A percentile compares a stretch with the other conserved stretches of the same genome.
phyloP scores from a whole-genome alignment of 1,140 invertebrate genomes.

The Drosophila ficusphila region DNA sequence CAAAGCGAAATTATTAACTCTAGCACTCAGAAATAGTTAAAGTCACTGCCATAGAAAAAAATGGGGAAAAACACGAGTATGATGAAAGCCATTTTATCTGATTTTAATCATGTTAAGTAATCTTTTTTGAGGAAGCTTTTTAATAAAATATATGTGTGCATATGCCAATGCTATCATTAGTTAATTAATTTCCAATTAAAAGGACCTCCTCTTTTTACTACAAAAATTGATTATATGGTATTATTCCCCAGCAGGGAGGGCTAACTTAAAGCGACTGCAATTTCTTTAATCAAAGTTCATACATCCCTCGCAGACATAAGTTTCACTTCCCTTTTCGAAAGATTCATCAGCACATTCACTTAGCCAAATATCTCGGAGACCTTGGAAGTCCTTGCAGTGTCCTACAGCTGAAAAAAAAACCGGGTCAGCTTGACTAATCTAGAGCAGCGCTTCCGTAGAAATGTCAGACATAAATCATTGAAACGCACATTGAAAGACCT shows the following conservation, averaged over 20 bases:
- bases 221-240: no score
- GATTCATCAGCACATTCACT: background rate
- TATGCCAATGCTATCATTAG: no score
- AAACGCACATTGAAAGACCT: slow-evolving; percentile 25
- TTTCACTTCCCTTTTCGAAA: no score
- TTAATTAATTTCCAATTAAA: no score
- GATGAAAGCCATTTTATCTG: background rate
- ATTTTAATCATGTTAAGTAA: background rate
- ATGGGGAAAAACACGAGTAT: no score
- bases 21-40: background rate
- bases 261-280: no score
- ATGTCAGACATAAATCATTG: slow-evolving; percentile 50
- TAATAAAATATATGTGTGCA: no score
- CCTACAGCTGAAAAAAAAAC: slow-evolving; percentile 4
- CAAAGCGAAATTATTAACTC: slow-evolving; percentile 9
- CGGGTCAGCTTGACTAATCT: slow-evolving; percentile 32
- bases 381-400: slow-evolving; percentile 5
- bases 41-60: background rate
- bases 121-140: no score
- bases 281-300: background rate
- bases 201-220: no score
- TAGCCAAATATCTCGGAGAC: background rate
- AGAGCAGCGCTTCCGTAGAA: slow-evolving; percentile 32
- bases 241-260: no score
- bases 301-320: no score